These are phyloP conservation scores for Apamea epomidion DNA, from an alignment of 2,888 invertebrate genomes.

Conservation along the genomic window DNA sequence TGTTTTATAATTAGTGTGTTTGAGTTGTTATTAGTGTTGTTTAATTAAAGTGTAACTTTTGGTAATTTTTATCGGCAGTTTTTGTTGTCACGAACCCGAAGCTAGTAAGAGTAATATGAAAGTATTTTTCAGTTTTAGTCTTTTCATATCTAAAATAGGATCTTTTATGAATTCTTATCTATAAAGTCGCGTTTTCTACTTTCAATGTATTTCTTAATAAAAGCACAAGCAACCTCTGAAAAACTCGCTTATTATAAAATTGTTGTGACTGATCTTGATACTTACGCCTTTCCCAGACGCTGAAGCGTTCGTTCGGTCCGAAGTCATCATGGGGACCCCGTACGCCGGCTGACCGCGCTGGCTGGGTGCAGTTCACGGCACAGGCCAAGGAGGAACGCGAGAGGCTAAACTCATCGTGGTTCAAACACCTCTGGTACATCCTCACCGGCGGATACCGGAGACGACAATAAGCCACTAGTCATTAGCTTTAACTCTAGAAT, in stretches of 20 bases:
- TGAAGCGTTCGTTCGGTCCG: constrained; percentile 82
- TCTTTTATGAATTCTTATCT: background rate
- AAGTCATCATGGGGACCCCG: constrained; percentile 92
- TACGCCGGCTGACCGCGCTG: constrained; percentile 82
- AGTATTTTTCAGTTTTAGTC: background rate
- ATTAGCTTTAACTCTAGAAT: constrained; percentile 39
- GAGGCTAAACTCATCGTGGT: constrained; percentile 62
- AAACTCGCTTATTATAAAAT: background rate
- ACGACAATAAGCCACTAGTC: constrained; percentile 65
- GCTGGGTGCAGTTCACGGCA: constrained; percentile 90
- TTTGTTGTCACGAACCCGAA: no score
- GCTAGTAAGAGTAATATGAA: no score
- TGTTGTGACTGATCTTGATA: background rate
- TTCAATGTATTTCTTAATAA: background rate
- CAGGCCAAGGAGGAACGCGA: constrained; percentile 79
- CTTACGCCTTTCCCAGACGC: constrained; percentile 77
- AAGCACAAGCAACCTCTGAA: background rate
- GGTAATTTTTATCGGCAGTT: no score
- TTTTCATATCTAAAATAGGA: background rate
- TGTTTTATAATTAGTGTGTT: no score
- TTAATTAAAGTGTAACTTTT: no score
- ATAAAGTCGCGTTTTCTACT: background rate
- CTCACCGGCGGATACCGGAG: constrained; percentile 72
- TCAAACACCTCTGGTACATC: constrained; percentile 76
- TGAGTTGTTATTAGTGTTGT: no score